These are phyloP conservation scores for Pseudomyrmex sp. DNA, from an alignment of 1,140 invertebrate species.

Conservation along the genomic window DNA sequence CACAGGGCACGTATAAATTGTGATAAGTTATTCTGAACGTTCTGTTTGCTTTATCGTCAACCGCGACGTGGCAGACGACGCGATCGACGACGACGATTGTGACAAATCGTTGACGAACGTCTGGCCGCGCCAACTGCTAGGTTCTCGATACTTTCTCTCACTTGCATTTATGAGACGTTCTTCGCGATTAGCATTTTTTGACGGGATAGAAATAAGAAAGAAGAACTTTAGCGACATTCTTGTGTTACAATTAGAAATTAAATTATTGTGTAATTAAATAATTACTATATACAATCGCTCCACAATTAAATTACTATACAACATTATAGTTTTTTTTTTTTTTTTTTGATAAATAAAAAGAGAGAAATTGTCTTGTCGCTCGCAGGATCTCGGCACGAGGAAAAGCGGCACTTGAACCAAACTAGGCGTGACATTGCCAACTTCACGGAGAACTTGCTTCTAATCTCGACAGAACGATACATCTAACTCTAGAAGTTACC, in stretches of 20 bases:
- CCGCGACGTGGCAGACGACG: neutral
- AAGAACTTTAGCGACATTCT: neutral
- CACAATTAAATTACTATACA: too few species aligned
- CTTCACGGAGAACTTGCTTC: slow-evolving; percentile 60
- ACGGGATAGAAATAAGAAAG: neutral
- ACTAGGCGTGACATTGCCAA: slow-evolving; percentile 68
- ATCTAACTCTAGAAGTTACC: slow-evolving; percentile 4
- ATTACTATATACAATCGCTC: too few species aligned
- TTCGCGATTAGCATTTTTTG: neutral
- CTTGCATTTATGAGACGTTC: neutral
- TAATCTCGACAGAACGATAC: slow-evolving; percentile 48
- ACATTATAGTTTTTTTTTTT: too few species aligned
- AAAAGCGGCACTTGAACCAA: slow-evolving; percentile 45
- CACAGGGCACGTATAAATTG: slow-evolving; percentile 5
- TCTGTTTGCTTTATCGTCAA: slow-evolving; percentile 22
- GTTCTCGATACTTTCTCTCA: neutral
- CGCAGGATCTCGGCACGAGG: slow-evolving; percentile 19
- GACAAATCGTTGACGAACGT: slow-evolving; percentile 18
- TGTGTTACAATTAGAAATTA: too few species aligned
- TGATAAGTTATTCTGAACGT: slow-evolving; percentile 8
- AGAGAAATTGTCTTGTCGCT: neutral
- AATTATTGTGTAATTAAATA: too few species aligned
- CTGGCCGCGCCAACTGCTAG: neutral
- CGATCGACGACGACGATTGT: neutral
- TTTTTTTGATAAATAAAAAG: too few species aligned